A percentile compares a stretch with the other conserved stretches of the same genome.
Evolutionary conservation across 2,797 vertebrate genomes (phyloP).

Genomic region (Cyprinella venusta): DNA sequence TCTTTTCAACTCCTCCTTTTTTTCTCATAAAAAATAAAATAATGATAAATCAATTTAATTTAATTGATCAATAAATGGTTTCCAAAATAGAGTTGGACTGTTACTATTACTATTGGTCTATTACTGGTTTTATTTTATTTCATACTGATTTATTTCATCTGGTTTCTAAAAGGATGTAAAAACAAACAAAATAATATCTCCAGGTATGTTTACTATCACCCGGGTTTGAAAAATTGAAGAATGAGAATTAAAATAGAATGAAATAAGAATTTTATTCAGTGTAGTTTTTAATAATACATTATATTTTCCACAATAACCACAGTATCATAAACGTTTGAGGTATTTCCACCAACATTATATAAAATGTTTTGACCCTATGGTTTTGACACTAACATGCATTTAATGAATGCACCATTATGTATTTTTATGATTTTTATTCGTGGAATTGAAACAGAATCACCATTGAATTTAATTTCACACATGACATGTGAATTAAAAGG

Average conservation of each 20-base stretch:
- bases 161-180: background rate
- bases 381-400: background rate
- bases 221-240: background rate
- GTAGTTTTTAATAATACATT: background rate
- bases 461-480: background rate
- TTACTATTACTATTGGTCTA: background rate
- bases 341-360: background rate
- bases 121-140: background rate
- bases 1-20: background rate
- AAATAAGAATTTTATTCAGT: background rate
- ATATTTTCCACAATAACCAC: background rate
- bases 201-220: background rate
- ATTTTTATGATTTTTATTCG: background rate
- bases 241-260: background rate
- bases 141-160: background rate
- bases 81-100: background rate
- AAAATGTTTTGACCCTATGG: no score
- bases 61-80: background rate
- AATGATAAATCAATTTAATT: background rate
- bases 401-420: background rate
- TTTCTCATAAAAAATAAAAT: background rate
- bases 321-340: background rate
- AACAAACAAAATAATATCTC: background rate
- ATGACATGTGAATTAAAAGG: background rate
- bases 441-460: background rate